Conservation (phyloP, 2,888 invertebrate genomes). For the Ceratothoa steindachneri region DNA sequence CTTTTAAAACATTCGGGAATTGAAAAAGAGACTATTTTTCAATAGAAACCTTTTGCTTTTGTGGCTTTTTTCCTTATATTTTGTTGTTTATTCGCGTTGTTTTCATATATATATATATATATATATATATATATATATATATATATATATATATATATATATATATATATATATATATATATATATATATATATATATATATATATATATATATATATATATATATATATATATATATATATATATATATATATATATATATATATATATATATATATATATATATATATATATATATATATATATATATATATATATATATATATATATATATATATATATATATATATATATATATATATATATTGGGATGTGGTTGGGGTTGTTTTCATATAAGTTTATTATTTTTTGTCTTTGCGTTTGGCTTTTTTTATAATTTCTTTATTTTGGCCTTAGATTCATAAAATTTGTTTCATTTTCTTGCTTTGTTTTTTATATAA, state of each 20-base stretch:
- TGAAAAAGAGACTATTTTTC: too few species aligned
- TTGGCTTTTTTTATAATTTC: too few species aligned
- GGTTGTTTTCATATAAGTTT: too few species aligned
- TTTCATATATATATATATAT: constrained; percentile 13
- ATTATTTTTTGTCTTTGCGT: too few species aligned
- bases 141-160: constrained; percentile 9
- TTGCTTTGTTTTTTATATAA: too few species aligned
- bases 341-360: background rate
- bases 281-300: constrained; percentile 17
- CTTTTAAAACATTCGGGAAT: too few species aligned
- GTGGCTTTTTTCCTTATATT: too few species aligned
- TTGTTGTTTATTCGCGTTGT: too few species aligned
- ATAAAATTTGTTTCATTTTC: too few species aligned
- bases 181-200: constrained; percentile 17
- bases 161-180: constrained; percentile 17
- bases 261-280: constrained; percentile 5
- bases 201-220: constrained; percentile 11
- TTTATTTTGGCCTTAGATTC: too few species aligned
- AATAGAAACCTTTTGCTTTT: too few species aligned
- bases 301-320: constrained; percentile 17
- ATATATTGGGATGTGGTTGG: too few species aligned
- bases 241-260: constrained; percentile 4
- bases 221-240: constrained; percentile 1
- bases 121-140: constrained; percentile 7
- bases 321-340: constrained; percentile 16